Base-by-base conservation (phyloP, 2,888 invertebrate genomes). In the Parnassius mnemosyne region DNA sequence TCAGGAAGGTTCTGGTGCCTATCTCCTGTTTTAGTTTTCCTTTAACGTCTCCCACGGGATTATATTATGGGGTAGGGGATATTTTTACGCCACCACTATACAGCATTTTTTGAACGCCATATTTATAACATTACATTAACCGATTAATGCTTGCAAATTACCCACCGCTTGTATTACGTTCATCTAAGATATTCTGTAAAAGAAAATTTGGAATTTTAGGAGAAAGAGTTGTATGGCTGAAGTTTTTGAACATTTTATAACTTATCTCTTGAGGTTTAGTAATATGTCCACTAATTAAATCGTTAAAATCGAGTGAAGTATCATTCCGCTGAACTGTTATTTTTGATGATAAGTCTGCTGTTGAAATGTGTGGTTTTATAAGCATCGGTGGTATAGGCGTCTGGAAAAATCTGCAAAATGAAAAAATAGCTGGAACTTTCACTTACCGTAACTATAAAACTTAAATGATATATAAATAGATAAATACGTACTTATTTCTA, bases 151-250 rank as follows among this genome's bases (percentile, higher is more conserved):
- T 34, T n/a, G 11, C 9, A 25, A 44, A 41, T 25, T 59, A 73
- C 75, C 69, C 61, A 87, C 87, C 77, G 60, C 81, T 85, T 9
- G 67, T 67, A 69, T 78, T 81, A 16, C 76, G 71, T 53, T 74
- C 70, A 41, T 79, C 74, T 59, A 76, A 69, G 56, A 79, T 70
- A 3, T 72, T 73, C 60, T 76, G 71, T 34, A 78, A 60, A 44
- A 79, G 57, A 20, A 54, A 34, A 13, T 42, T 41, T 49, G 47
- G 49, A 50, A 34, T 34, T 58, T 54, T 13, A 51, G 10, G 44
- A 34, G 34, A 16, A 11, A 42, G 1, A 16, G 64, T 50, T 20
- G 67, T 47, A 10, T 59, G 57, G 47, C 59, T 72, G 65, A 80
- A 66, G 20, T 73, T 78, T 57, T 76, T 74, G 53, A 85, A 67